Conservation (phyloP, 2,113 vertebrate genomes). For the Aegotheles bennettii region DNA sequence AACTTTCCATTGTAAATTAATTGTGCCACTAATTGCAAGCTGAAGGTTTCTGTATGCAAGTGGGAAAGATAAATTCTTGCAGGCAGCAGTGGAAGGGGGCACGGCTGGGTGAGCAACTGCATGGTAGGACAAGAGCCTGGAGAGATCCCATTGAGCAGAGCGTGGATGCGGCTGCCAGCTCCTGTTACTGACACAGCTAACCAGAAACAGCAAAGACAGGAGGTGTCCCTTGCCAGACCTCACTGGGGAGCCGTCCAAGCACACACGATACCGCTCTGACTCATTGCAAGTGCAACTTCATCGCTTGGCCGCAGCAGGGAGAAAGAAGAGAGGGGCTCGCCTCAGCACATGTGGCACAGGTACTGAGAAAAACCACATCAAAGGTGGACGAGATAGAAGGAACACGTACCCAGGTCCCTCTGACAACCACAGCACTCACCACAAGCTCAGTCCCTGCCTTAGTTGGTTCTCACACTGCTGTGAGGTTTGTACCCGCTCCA, state of each 20-base stretch:
- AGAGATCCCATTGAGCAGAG: not conserved
- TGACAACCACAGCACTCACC: not conserved
- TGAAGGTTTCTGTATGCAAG: not conserved
- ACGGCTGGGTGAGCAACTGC: not conserved
- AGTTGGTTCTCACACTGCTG: not conserved
- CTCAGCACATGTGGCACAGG: not conserved
- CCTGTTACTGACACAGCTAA: constrained; percentile 1
- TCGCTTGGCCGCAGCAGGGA: not conserved
- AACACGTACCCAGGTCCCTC: not conserved
- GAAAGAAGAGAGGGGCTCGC: not conserved
- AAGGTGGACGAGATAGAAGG: not conserved
- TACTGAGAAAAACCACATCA: not conserved
- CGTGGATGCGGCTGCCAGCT: not conserved
- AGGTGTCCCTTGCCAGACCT: not conserved
- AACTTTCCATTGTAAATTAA: not conserved
- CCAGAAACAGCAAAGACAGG: not conserved
- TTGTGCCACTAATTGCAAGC: not conserved
- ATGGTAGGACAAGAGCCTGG: not conserved
- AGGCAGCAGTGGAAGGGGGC: not conserved
- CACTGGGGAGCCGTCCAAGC: not conserved
- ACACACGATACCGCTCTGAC: not conserved
- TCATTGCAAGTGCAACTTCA: not conserved
- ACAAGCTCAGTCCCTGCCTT: not conserved
- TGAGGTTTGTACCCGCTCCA: fast-evolving
- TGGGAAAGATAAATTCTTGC: not conserved